Conservation (phyloP, 2,888 invertebrate species). For the Chrysolina haemoptera region DNA sequence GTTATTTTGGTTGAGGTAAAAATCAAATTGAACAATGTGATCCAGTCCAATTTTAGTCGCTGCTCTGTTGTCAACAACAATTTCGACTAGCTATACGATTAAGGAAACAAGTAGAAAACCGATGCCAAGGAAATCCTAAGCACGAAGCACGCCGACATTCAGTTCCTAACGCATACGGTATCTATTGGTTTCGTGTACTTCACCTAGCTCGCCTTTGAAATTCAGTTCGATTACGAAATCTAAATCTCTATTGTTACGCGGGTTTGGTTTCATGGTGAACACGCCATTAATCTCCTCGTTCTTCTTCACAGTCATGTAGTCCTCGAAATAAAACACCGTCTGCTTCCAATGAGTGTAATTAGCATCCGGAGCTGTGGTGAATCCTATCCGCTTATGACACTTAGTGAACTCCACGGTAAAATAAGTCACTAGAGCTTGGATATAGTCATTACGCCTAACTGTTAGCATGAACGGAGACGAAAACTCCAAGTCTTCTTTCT, state of each 20-base stretch:
- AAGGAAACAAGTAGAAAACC: slow-evolving; percentile 15
- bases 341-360: slow-evolving; percentile 99
- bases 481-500: slow-evolving; percentile 94
- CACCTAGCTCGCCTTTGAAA: slow-evolving; percentile 91
- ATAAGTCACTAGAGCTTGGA: slow-evolving; percentile 98
- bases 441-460: slow-evolving; percentile 91
- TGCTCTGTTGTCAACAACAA: slow-evolving; percentile 11
- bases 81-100: slow-evolving; percentile 24
- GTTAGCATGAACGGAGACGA: slow-evolving; percentile 88
- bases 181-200: slow-evolving; percentile 87
- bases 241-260: slow-evolving; percentile 95
- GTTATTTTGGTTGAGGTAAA: neutral
- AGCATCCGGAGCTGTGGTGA: slow-evolving; percentile 98
- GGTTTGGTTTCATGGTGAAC: slow-evolving; percentile 96
- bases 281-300: slow-evolving; percentile 94
- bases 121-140: slow-evolving; percentile 24
- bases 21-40: slow-evolving; percentile 14
- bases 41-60: neutral
- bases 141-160: slow-evolving; percentile 10
- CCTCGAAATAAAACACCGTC: slow-evolving; percentile 96
- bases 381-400: slow-evolving; percentile 98
- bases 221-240: slow-evolving; percentile 95
- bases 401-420: slow-evolving; percentile 99
- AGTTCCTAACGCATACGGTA: slow-evolving; percentile 88
- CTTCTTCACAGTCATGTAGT: slow-evolving; percentile 97